A percentile compares a stretch with the other conserved stretches of the same genome.
Evolutionary conservation across 2,113 vertebrate species (phyloP).

Genomic region (Sarotherodon lohbergeri): DNA sequence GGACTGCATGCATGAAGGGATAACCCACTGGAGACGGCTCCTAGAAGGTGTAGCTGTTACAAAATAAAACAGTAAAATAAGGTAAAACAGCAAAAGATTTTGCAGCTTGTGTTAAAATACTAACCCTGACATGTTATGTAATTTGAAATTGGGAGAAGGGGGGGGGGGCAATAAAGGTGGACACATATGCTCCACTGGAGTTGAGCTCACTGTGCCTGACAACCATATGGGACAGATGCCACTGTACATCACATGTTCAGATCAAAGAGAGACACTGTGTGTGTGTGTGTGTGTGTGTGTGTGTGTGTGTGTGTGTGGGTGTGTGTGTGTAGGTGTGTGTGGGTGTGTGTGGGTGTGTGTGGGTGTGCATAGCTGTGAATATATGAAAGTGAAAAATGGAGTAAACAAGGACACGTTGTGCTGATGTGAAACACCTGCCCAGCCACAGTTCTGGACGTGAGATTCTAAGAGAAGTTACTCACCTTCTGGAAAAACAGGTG

Average conservation of each 20-base stretch:
- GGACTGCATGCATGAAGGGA: neutral
- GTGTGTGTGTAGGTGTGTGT: neutral
- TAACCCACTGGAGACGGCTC: neutral
- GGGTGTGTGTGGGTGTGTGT: neutral
- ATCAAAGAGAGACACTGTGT: conserved; percentile 37
- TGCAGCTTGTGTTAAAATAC: neutral
- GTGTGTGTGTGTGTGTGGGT: neutral
- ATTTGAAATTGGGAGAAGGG: neutral
- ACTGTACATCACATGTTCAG: neutral
- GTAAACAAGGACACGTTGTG: neutral
- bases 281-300: neutral
- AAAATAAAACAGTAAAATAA: neutral
- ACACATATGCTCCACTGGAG: conserved; percentile 36
- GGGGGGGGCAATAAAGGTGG: neutral
- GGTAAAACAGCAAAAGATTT: neutral
- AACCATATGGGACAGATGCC: conserved; percentile 42
- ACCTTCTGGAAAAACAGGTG: neutral
- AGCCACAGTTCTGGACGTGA: neutral
- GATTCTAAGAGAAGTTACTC: neutral
- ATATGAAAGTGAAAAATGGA: neutral
- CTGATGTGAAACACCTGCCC: neutral
- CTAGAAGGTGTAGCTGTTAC: neutral
- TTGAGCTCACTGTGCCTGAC: neutral
- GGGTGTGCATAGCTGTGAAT: neutral
- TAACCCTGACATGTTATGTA: conserved; percentile 2